Evolutionary conservation across 2,113 vertebrate genomes (phyloP), one percentile per base, ranked within the genome.

Genomic region (Podiceps cristatus): DNA sequence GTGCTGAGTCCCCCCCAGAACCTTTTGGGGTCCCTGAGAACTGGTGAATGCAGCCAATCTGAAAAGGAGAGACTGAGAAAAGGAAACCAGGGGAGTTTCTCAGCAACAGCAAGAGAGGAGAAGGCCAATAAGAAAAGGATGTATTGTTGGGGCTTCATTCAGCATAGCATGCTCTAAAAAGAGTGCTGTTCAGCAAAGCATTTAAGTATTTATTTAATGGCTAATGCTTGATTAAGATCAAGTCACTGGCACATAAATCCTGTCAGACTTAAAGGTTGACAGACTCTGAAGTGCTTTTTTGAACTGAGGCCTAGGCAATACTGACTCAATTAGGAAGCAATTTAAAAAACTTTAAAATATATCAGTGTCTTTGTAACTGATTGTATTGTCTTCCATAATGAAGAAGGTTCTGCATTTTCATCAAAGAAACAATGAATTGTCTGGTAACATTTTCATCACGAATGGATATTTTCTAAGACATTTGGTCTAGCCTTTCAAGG

Each of bases 221-320:
- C 50, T 95, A 66, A 86, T 95, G 60, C 40, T 86, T 74, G 67
- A 94, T 93, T 86, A 92, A 71, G 31, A 90, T 93, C 71, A 90
- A 94, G 42, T 45, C 68, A 12, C 33, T 88, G 31, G 67, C 67
- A 83, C 31, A 59, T 69, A 76, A 93, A 90, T 56, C 62, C 37
- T 85, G 42, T 25, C 64, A 83, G 77, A 88, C n/a, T 77, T 88
- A 60, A 79, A 93, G 59, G 42, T 0, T 92, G 75, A 94, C 76
- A 73, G 31, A 56, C 23, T 73, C 67, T 80, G n/a, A 96, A 91
- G 71, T 72, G 64, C 53, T 88, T 88, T 90, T 47, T 58, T 97
- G 95, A 95, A 90, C 44, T 66, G 9, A 0, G 23, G 53, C 62
- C 69, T 78, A 93, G 82, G 37, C 42, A 97, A 66, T 69, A 66